Conservation (phyloP, 2,888 invertebrate genomes). For the Ctena decussata region DNA sequence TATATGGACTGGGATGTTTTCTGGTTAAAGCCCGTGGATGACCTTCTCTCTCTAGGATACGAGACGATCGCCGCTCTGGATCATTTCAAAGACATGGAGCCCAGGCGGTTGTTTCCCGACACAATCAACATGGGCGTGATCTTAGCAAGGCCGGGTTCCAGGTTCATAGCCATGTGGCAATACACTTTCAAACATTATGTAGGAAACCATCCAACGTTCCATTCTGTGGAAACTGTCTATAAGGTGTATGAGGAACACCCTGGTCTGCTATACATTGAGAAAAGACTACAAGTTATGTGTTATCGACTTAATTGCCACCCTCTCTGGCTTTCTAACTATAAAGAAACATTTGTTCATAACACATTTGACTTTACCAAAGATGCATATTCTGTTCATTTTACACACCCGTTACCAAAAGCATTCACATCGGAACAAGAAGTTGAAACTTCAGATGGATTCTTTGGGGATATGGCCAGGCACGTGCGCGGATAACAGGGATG, state of each 20-base stretch:
- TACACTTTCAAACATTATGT: conserved; percentile 55
- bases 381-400: too few species aligned
- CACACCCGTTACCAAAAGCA: too few species aligned
- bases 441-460: too few species aligned
- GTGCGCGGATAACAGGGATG: too few species aligned
- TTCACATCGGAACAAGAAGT: too few species aligned
- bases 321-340: conserved; percentile 72
- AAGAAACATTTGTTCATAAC: conserved; percentile 65
- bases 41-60: neutral
- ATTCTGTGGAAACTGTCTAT: conserved; percentile 66
- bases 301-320: conserved; percentile 80
- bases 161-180: conserved; percentile 37
- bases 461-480: too few species aligned
- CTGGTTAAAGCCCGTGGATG: neutral
- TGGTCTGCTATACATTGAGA: conserved; percentile 73
- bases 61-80: neutral
- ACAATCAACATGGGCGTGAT: neutral
- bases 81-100: neutral
- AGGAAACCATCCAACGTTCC: conserved; percentile 56
- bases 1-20: conserved; percentile 83
- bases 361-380: conserved; percentile 66
- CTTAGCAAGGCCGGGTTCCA: neutral
- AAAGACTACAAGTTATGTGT: conserved; percentile 80
- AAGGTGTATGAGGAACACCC: conserved; percentile 77
- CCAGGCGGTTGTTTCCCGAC: neutral